Evolutionary conservation across 2,888 invertebrate genomes (phyloP).

Genomic region (Drosophila mimetica): DNA sequence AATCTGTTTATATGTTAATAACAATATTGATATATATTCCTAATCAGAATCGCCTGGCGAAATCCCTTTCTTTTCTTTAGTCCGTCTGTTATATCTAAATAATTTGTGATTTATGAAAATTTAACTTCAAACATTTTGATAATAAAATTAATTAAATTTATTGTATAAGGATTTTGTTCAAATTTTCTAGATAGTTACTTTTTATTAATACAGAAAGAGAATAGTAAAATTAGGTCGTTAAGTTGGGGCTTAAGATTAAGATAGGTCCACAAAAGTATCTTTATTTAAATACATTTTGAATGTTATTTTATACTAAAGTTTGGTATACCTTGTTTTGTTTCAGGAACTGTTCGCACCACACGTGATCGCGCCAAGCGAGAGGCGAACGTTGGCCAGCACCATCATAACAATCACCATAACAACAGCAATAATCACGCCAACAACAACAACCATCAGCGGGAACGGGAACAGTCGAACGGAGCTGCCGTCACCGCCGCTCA

Average conservation of each 20-base stretch:
- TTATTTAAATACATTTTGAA: background rate
- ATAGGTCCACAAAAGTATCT: background rate
- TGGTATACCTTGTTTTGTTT: background rate
- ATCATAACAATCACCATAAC: conserved; percentile 63
- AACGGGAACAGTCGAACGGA: conserved; percentile 52
- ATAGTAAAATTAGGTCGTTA: too few relatives aligned
- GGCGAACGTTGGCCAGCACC: conserved; percentile 79
- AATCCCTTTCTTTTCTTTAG: too few relatives aligned
- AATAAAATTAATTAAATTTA: too few relatives aligned
- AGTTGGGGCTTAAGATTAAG: background rate
- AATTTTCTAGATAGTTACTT: too few relatives aligned
- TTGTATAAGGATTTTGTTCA: too few relatives aligned
- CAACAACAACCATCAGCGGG: conserved; percentile 51
- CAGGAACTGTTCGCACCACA: conserved; percentile 83
- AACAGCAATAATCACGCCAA: conserved; percentile 60
- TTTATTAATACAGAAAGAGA: too few relatives aligned
- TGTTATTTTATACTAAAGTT: background rate
- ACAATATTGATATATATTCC: too few relatives aligned
- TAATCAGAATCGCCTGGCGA: too few relatives aligned
- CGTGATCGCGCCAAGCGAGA: conserved; percentile 84
- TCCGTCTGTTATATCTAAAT: too few relatives aligned
- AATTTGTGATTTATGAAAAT: too few relatives aligned
- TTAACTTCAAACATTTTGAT: too few relatives aligned
- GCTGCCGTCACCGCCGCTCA: conserved; percentile 11
- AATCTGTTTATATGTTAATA: too few relatives aligned